A percentile compares a stretch with the other conserved stretches of the same genome.
Evolutionary conservation across 2,797 vertebrate genomes (phyloP).

Genomic region (Poecilia velifera): DNA sequence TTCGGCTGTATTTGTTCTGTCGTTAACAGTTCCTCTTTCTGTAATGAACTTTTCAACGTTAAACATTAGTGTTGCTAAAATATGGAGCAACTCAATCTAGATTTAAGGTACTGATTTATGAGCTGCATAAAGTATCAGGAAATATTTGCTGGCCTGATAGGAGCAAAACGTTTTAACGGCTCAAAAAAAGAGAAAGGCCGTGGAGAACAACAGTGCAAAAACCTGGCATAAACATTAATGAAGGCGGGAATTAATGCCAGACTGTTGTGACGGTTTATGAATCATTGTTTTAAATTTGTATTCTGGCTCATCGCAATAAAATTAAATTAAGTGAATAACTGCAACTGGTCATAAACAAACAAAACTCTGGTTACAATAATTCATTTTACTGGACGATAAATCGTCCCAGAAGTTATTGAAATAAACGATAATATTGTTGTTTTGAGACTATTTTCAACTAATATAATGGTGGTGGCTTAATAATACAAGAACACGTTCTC

Average conservation of each 20-base stretch:
- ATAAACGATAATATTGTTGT: no score
- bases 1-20: not conserved
- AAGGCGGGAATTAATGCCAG: slow-evolving; percentile 9
- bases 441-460: no score
- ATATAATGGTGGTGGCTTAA: no score
- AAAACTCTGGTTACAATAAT: not conserved
- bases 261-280: slow-evolving; percentile 47
- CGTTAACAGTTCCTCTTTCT: not conserved
- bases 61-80: slow-evolving; percentile 16
- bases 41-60: slow-evolving; percentile 13
- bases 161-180: slow-evolving; percentile 30
- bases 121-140: slow-evolving; percentile 38
- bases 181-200: slow-evolving; percentile 44
- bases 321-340: not conserved
- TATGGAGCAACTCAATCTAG: slow-evolving; percentile 10
- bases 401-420: no score
- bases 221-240: slow-evolving; percentile 36
- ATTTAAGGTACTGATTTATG: slow-evolving; percentile 52
- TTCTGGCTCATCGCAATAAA: not conserved
- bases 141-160: slow-evolving; percentile 61
- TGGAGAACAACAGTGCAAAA: slow-evolving; percentile 51
- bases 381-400: no score
- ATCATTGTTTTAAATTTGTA: slow-evolving; percentile 21
- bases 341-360: not conserved
- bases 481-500: no score